A percentile compares a stretch with the other conserved stretches of the same genome.
phyloP scores from a whole-genome alignment of 1,140 invertebrate genomes.

The Zaprionus ghesquierei region DNA sequence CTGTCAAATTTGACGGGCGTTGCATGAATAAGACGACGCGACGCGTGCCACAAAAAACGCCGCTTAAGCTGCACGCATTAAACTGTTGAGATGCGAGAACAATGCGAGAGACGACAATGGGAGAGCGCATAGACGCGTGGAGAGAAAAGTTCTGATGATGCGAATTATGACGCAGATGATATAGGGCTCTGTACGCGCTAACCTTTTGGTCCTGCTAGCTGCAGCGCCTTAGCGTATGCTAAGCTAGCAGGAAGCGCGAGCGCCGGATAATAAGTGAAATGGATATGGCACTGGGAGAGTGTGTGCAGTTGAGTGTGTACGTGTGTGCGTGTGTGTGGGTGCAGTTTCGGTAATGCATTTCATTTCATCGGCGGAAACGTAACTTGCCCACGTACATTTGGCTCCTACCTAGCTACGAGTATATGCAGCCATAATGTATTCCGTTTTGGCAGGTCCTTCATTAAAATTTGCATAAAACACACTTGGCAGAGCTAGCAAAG shows the following conservation, averaged over 20 bases:
- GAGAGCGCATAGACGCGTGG: background rate
- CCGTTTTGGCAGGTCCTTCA: slow-evolving; percentile 60
- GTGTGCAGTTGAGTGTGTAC: slow-evolving; percentile 9
- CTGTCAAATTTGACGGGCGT: slow-evolving; percentile 80
- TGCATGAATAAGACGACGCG: slow-evolving; percentile 62
- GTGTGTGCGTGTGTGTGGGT: slow-evolving; percentile 4
- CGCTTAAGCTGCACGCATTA: slow-evolving; percentile 51
- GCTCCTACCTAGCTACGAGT: too few species aligned
- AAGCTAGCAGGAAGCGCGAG: slow-evolving; percentile 58
- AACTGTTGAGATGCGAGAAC: slow-evolving; percentile 55
- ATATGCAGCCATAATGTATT: slow-evolving; percentile 40
- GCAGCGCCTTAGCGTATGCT: slow-evolving; percentile 29
- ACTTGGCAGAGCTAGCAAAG: background rate
- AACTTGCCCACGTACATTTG: slow-evolving; percentile 57
- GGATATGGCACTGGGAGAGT: slow-evolving; percentile 56
- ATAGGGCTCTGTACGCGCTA: slow-evolving; percentile 11
- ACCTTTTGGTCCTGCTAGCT: slow-evolving; percentile 45
- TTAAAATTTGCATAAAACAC: slow-evolving; percentile 71
- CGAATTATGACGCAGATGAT: slow-evolving; percentile 55
- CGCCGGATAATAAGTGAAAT: slow-evolving; percentile 75
- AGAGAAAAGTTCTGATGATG: slow-evolving; percentile 45
- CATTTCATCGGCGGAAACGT: slow-evolving; percentile 77
- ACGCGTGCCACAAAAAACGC: slow-evolving; percentile 61
- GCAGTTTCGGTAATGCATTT: slow-evolving; percentile 74
- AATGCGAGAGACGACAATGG: slow-evolving; percentile 43